phyloP scores from a whole-genome alignment of 2,797 vertebrate genomes.

The Streptopelia turtur region DNA sequence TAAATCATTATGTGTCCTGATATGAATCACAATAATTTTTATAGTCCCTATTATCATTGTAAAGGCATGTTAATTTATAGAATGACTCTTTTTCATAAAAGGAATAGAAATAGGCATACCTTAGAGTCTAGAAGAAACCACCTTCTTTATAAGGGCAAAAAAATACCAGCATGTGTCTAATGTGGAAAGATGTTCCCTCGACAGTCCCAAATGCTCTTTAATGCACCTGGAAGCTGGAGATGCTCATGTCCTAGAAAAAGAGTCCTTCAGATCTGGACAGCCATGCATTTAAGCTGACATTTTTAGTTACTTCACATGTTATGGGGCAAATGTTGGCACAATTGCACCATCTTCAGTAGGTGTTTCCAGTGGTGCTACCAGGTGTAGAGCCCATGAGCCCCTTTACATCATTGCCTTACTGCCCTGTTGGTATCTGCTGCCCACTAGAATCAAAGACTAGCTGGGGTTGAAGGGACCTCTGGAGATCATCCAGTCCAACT shows the following conservation, averaged over 20 bases:
- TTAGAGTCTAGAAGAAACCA: not conserved
- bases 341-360: not conserved
- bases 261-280: not conserved
- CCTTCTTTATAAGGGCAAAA: not conserved
- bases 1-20: conserved; percentile 65
- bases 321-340: not conserved
- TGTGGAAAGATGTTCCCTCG: not conserved
- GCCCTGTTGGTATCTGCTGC: not conserved
- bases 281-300: not conserved
- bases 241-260: not conserved
- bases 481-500: too few relatives aligned
- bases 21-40: conserved; percentile 71
- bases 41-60: conserved; percentile 51
- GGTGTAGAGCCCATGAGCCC: not conserved
- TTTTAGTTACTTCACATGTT: not conserved
- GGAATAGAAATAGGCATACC: not conserved
- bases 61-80: conserved; percentile 62
- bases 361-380: not conserved
- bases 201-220: not conserved
- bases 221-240: not conserved
- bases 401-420: not conserved
- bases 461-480: too few relatives aligned
- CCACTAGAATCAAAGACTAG: not conserved
- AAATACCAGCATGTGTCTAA: not conserved
- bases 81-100: conserved; percentile 2